phyloP scores from a whole-genome alignment of 2,797 vertebrate genomes.

The Geotrypetes seraphini region DNA sequence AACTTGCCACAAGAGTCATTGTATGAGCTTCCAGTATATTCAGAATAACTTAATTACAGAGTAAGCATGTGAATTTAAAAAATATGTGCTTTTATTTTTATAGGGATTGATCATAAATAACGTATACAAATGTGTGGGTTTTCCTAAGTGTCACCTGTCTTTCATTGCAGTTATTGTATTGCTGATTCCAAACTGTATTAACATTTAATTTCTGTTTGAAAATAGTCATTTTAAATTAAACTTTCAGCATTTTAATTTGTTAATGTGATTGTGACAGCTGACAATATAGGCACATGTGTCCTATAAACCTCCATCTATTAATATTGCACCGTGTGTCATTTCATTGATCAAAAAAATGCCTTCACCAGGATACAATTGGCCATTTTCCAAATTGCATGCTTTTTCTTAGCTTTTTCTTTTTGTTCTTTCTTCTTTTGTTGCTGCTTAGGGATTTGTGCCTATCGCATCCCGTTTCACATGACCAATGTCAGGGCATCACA shows the following conservation, averaged over 20 bases:
- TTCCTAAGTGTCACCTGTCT: constrained; percentile 17
- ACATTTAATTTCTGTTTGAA: constrained; percentile 8
- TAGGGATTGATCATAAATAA: constrained; percentile 22
- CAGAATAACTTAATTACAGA: too few species aligned
- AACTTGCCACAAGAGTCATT: too few species aligned
- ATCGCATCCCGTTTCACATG: constrained; percentile 61
- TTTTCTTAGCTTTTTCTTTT: constrained; percentile 63
- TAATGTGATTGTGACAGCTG: constrained; percentile 26
- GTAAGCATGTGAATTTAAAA: neutral
- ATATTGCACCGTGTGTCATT: constrained; percentile 80
- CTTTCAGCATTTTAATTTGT: constrained; percentile 31
- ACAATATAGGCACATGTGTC: constrained; percentile 47
- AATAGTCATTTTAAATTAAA: constrained; percentile 33
- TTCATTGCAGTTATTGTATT: constrained; percentile 23
- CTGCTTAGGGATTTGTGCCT: constrained; percentile 65
- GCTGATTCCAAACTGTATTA: too few species aligned
- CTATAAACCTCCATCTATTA: constrained; percentile 67
- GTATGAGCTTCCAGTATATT: too few species aligned
- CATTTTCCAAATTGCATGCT: constrained; percentile 58
- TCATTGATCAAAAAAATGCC: constrained; percentile 66
- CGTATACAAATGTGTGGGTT: constrained; percentile 14
- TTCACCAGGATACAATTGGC: constrained; percentile 49
- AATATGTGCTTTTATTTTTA: constrained; percentile 8
- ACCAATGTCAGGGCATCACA: constrained; percentile 60
- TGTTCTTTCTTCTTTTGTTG: constrained; percentile 67